Conservation (phyloP, 92 coral and sea anemone species). For the Palythoa grandiflora region DNA sequence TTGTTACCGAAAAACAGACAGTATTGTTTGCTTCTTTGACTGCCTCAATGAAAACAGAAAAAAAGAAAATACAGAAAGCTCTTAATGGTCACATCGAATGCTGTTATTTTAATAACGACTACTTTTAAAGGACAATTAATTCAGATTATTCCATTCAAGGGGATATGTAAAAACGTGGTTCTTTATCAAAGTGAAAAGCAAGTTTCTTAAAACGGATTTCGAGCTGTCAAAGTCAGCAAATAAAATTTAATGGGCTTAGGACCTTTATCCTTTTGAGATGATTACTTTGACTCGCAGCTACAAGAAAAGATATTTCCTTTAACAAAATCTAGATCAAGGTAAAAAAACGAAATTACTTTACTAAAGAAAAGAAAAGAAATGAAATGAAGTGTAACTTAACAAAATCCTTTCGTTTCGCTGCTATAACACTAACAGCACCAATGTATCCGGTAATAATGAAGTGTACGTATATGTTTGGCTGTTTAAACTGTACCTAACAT, state of each 20-base stretch:
- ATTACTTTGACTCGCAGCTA: constrained; percentile 23
- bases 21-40: constrained; percentile 12
- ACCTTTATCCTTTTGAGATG: constrained; percentile 41
- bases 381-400: too few species aligned
- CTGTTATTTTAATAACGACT: constrained; percentile 34
- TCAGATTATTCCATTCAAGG: constrained; percentile 28
- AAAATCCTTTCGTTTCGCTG: neutral
- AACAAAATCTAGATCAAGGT: neutral
- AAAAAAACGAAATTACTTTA: neutral
- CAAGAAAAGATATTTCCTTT: constrained; percentile 1
- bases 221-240: constrained; percentile 63
- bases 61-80: neutral
- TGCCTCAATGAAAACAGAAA: constrained; percentile 12
- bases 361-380: too few species aligned
- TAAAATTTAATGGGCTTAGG: constrained; percentile 75
- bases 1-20: constrained; percentile 3
- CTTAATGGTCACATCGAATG: constrained; percentile 9
- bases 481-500: too few species aligned
- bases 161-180: constrained; percentile 48
- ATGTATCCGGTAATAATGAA: neutral
- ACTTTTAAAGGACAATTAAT: constrained; percentile 48
- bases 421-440: neutral
- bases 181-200: constrained; percentile 33
- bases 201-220: constrained; percentile 79
- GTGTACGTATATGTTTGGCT: neutral